Conservation (phyloP, 2,888 invertebrate genomes). For the Rhaphigaster nebulosa region DNA sequence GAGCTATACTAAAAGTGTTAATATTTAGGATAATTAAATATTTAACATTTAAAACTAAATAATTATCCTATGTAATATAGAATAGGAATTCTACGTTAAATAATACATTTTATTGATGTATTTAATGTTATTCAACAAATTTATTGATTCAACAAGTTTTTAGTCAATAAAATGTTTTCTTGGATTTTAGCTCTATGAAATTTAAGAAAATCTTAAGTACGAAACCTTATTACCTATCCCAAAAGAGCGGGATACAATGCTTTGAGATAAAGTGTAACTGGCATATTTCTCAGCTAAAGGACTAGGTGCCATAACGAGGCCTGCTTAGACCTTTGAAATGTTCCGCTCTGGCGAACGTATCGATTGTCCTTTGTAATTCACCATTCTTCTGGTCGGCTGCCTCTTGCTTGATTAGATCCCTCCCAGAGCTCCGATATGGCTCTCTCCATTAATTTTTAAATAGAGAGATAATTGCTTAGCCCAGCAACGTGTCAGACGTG, state of each 20-base stretch:
- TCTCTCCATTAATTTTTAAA: conserved; percentile 9
- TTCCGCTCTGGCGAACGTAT: background rate
- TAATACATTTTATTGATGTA: too few species aligned
- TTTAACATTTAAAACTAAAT: too few species aligned
- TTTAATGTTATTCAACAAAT: too few species aligned
- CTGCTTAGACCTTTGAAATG: background rate
- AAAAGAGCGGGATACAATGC: background rate
- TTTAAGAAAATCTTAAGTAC: too few species aligned
- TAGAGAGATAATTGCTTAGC: conserved; percentile 26
- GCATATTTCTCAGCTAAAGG: background rate
- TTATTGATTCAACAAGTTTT: too few species aligned
- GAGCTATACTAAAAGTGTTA: too few species aligned
- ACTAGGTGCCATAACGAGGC: conserved; percentile 4
- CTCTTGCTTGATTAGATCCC: conserved; percentile 20
- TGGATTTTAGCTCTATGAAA: too few species aligned
- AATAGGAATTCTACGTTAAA: too few species aligned
- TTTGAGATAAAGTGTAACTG: background rate
- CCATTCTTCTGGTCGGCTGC: conserved; percentile 19
- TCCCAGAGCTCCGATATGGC: background rate
- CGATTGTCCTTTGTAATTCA: conserved; percentile 38
- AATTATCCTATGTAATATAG: too few species aligned
- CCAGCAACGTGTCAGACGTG: background rate
- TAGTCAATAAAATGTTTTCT: too few species aligned
- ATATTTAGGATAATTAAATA: too few species aligned
- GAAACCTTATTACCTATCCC: too few species aligned